Base-by-base conservation (phyloP, 2,888 invertebrate species). In the Gerris lacustris region DNA sequence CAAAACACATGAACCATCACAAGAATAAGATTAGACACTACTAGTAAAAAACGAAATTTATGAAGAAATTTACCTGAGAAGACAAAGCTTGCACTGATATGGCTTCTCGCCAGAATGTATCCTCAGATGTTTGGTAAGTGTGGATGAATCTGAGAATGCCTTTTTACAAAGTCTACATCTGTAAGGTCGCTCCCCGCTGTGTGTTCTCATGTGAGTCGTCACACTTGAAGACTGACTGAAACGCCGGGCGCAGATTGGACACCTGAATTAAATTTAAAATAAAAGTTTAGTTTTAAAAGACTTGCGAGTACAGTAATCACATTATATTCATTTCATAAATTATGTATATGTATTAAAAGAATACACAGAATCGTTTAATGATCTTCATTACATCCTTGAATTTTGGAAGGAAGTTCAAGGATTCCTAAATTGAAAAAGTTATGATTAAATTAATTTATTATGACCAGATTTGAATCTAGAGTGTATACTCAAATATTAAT, bases 131-230 rank as follows among this genome's bases (percentile, higher is more conserved):
- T 99, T 98, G 69, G 98, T 99, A 71, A 99, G 83, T 2, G 98
- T 99, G 62, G 97, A 97, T 78, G 96, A 96, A 82, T 99, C 98
- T 6, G 97, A 97, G 82, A 99, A 99, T 5, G 97, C 96, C 80
- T 99, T 99, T 80, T 95, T 96, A 83, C 99, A 99, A 77, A 95
- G 88, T 75, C 93, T 86, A 82, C 98, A 99, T 76, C 83, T 78
- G 81, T 98, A 97, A 0, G 98, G 98, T 72, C 96, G 85, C 80
- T 98, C 97, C n/a, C 97, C 98, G n/a, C 95, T 95, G 82, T 99
- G 98, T n/a, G 98, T 99, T 79, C 98, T 86, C 95, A 97, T 96
- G 84, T 99, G 99, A 76, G 98, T 98, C 71, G 98, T 99, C 70
- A 99, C 96, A 69, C 90, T 90, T 77, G 96, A 96, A 80, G 89